Evolutionary conservation across 92 coral and sea anemone species (phyloP), one percentile per base, ranked within the genome.

Genomic region (Epizoanthus ramosus): DNA sequence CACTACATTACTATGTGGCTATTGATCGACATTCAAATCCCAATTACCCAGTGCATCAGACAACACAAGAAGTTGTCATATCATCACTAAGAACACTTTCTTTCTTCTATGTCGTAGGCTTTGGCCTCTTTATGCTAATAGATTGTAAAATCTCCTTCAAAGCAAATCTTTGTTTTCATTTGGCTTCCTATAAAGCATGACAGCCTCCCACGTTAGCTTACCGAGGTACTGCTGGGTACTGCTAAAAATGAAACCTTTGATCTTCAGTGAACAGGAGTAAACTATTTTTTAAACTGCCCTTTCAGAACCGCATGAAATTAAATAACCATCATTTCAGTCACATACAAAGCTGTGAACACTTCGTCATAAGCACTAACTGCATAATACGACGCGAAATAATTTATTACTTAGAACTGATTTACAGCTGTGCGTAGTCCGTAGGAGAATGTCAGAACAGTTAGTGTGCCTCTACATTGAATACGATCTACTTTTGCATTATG

Each of bases 171-270:
- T 59, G 25, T 53, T 45, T 33, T 24, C 41, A 9, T n/a, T 59
- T 61, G 41, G 43, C 41, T 13, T 76, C 45, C 70, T 31, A 41
- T 39, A 33, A 39, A 76, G 39, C 57, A 24, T 68, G 43, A 41
- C 59, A 76, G 37, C 22, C 39, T 33, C 63, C 70, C 56, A 58
- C 63, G 61, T 60, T 76, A 15, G 14, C 81, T 39, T 76, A 54
- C 21, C 58, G 10, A 39, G 50, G 5, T 21, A 33, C 41, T 41
- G 24, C 35, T 39, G 31, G 54, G n/a, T n/a, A 60, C 68, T 54
- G 45, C n/a, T 57, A 75, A 56, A 75, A 37, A 12, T 17, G 8
- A 5, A 12, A 33, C 63, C 57, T 15, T 39, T 63, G 82, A 23
- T n/a, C 41, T 19, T n/a, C 1, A 35, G 19, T 12, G 66, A 76